These are phyloP conservation scores for Toxonevra muliebris DNA, from an alignment of 2,888 invertebrate genomes.

Conservation along the genomic window DNA sequence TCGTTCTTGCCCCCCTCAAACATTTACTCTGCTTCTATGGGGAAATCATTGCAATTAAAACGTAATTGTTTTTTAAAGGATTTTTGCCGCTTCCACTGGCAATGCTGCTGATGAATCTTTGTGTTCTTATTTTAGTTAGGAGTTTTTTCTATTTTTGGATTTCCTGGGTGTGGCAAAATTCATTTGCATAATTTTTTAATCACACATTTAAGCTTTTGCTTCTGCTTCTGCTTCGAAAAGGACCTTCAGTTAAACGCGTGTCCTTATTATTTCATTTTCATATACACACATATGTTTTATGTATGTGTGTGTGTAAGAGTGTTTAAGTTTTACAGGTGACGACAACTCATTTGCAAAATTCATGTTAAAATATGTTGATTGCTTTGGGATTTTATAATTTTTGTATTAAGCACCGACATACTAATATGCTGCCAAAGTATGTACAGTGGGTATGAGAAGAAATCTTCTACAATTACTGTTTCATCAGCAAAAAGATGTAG, in stretches of 20 bases:
- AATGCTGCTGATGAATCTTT: conserved; percentile 30
- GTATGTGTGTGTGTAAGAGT: not conserved
- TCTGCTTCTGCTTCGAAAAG: not conserved
- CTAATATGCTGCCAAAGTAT: too few species aligned
- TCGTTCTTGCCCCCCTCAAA: not conserved
- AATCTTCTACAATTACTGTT: too few species aligned
- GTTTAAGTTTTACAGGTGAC: not conserved
- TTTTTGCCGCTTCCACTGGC: conserved; percentile 19
- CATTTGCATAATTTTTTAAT: conserved; percentile 65
- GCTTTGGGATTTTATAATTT: conserved; percentile 29
- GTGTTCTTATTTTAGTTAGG: conserved; percentile 33
- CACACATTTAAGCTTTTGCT: conserved; percentile 53
- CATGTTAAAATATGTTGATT: conserved; percentile 43
- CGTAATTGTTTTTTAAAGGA: conserved; percentile 55
- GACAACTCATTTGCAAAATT: conserved; percentile 31
- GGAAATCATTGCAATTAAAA: conserved; percentile 64
- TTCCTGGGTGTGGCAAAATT: conserved; percentile 48
- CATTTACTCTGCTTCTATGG: conserved; percentile 38
- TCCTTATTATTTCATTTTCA: conserved; percentile 24
- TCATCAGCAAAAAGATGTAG: too few species aligned
- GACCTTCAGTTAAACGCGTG: conserved; percentile 9
- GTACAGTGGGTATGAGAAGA: too few species aligned
- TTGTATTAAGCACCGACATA: conserved; percentile 8
- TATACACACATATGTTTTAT: not conserved
- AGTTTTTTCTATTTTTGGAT: conserved; percentile 4